Base-by-base conservation (phyloP, 2,888 invertebrate genomes). In the Bhutanitis thaidina region DNA sequence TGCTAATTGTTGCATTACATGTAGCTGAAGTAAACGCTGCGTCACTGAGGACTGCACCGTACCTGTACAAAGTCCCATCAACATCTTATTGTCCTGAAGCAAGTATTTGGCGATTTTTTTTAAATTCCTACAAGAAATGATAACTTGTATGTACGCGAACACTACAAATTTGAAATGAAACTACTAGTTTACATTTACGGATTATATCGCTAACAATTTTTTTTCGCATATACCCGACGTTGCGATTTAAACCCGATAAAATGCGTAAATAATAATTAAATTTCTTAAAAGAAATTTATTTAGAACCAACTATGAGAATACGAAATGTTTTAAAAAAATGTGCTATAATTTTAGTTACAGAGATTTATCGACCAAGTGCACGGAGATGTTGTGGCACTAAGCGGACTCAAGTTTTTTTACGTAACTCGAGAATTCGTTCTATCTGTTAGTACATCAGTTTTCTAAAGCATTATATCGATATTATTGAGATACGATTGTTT, bases 341-440 rank as follows among this genome's bases (percentile, higher is more conserved):
- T n/a, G n/a, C n/a, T n/a, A 27, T 27, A 7, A 12, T 34, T 34
- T 34, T 67, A 92, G 92, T 85, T 92, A 39, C 90, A 91, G 57
- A 83, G 93, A 53, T 89, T 91, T 50, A 90, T 92, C 46, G 86
- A 91, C 43, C 92, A 93, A 80, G 90, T 93, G 57, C 90, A 90
- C 56, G 85, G 90, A 32, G 82, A 90, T 34, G 91, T 90, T 32
- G 85, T 92, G n/a, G 92, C 92, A 7, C 68, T 93, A 50, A 92
- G 91, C 32, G 93, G 93, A 7, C 88, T 90, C 43, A 89, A 90
- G 45, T 90, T 92, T 60, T 93, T 91, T 61, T 78, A 87, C 49
- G 80, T 93, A 0, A 93, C 92, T 0, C 81, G 89, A 53, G 90
- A 90, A 53, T 80, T 91, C 3, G 79, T 91, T 61, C 71, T 92